Base-by-base conservation (phyloP, 1,140 invertebrate genomes). In the Procambarus clarkii region DNA sequence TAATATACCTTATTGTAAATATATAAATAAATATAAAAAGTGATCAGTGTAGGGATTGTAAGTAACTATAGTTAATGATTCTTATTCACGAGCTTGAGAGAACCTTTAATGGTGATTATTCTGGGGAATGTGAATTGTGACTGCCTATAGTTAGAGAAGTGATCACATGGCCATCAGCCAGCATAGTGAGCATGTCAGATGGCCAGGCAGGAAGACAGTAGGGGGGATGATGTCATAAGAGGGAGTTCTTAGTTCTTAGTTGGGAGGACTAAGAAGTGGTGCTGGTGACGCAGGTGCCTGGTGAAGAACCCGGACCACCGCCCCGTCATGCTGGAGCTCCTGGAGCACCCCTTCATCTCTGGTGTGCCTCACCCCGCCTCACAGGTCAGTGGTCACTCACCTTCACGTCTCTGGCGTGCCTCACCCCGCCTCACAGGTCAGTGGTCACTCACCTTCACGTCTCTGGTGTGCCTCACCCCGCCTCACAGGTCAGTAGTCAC, bases 271-370 rank as follows among this genome's bases (percentile, higher is more conserved):
- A 64, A 64, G 60, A 64, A 18, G 18, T 64, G 60, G 13, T 64
- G n/a, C 5, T 74, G n/a, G 11, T 74, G n/a, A 1, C 95, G 85
- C 92, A 98, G 97, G 94, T 99, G 98, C 94, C 95, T 99, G 44
- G 97, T 97, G 91, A 98, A 98, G 94, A 98, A 98, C 95, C 97
- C 97, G 24, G 98, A 99, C 93, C 96, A 98, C 94, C 95, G 98
- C 48, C 98, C 98, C 0, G 97, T 96, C 94, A 96, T 98, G 94
- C 94, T 96, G 77, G 98, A 99, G 95, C 95, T 99, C 48, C 94
- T 97, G 60, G 96, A 98, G 92, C 98, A 99, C 96, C 98, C 98
- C 0, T 98, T 98, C 93, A 95, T 97, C 92, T 95, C 95, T 89
- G 95, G 96, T 0, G 86, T 88, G n/a, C 82, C 90, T 24, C 91